Evolutionary conservation across 92 coral and sea anemone genomes (phyloP), one percentile per base, ranked within the genome.

Genomic region (Micromussa lordhowensis): DNA sequence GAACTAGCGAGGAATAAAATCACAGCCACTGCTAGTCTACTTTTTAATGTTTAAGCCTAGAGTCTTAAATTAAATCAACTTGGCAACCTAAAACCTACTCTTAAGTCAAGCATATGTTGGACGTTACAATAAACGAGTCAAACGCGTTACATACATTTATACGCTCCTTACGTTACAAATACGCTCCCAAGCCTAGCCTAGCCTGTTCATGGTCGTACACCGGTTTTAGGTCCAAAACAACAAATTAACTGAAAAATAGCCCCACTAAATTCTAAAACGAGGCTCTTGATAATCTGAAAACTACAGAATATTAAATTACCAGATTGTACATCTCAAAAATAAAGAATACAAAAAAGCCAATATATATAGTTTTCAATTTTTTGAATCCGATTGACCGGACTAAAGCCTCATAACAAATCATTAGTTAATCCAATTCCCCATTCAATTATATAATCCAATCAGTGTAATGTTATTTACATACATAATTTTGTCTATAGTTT

Each of bases 371-470:
- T 29, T 78, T 5, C 15, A 28, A 49, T 55, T 48, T 80, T 31
- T 59, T 55, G 32, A 59, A 63, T 80, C 84, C 84, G 84, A 80
- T 58, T 80, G 72, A 64, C 84, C 84, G 84, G 84, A 80, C 32
- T 19, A 30, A 58, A 58, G 26, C 55, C 36, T 34, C 66, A 78
- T 26, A 12, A 24, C 26, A 28, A 78, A 49, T 31, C 24, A 31
- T 11, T 8, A 78, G 28, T 26, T 29, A 49, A 5, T 26, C 68
- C n/a, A 61, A n/a, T 11, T 61, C 71, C 1, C 29, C 34, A 66
- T 66, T 66, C 71, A 26, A 31, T 28, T 66, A 24, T n/a, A n/a
- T 63, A 63, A n/a, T 16, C 61, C 16, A 55, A 55, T 15, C 61
- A 44, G 51, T 59, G 68, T 66, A 66, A 66, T 24, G 29, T 9